phyloP scores from a whole-genome alignment of 2,888 invertebrate species.

The Bellardia pandia region DNA sequence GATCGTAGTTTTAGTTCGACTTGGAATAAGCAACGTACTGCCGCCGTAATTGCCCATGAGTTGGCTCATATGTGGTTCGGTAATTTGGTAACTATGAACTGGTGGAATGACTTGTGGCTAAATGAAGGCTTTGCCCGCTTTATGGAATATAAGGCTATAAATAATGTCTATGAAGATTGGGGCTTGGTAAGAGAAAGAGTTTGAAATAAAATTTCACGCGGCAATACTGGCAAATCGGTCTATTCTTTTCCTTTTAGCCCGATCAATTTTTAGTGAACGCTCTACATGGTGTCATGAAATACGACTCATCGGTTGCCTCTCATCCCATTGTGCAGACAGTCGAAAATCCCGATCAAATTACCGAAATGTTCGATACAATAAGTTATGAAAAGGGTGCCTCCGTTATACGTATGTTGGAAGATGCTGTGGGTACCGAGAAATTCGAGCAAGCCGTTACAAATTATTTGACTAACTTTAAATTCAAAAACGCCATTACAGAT shows the following conservation, averaged over 20 bases:
- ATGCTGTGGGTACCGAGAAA: slow-evolving; percentile 87
- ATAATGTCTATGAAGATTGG: slow-evolving; percentile 91
- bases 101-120: slow-evolving; percentile 97
- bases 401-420: slow-evolving; percentile 94
- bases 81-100: slow-evolving; percentile 94
- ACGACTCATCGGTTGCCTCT: slow-evolving; percentile 92
- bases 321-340: slow-evolving; percentile 96
- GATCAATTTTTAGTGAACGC: slow-evolving; percentile 90
- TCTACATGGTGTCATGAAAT: slow-evolving; percentile 89
- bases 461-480: slow-evolving; percentile 89
- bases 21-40: slow-evolving; percentile 90
- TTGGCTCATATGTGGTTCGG: slow-evolving; percentile 98
- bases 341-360: slow-evolving; percentile 94
- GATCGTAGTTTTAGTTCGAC: slow-evolving; percentile 90
- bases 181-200: slow-evolving; percentile 87
- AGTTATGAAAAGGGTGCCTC: slow-evolving; percentile 96
- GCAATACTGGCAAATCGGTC: neutral
- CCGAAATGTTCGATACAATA: slow-evolving; percentile 94
- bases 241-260: slow-evolving; percentile 86
- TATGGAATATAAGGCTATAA: slow-evolving; percentile 92
- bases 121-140: slow-evolving; percentile 97
- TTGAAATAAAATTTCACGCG: neutral
- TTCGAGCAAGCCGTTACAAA: slow-evolving; percentile 90
- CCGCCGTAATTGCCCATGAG: slow-evolving; percentile 94
- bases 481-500: slow-evolving; percentile 91